Percentiles rank a stretch among this genome's conserved stretches.
Conservation (phyloP, 2,113 vertebrate species). For the Empidonax alnorum region DNA sequence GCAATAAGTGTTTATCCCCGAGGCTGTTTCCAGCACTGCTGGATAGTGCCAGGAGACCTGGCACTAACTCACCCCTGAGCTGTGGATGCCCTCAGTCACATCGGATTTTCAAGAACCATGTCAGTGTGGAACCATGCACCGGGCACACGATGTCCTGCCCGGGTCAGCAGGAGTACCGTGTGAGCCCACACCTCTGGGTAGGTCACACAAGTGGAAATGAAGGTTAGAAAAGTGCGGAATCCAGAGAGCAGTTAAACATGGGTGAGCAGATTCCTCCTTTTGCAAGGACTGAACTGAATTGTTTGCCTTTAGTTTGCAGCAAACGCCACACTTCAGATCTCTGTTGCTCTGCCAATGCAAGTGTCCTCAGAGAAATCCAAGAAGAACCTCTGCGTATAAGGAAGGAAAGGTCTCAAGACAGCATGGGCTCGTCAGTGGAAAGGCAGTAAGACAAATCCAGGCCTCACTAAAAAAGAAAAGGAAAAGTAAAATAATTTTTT, state of each 20-base stretch:
- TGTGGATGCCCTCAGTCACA: background rate
- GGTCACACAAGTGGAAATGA: background rate
- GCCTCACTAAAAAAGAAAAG: background rate
- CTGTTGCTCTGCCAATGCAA: background rate
- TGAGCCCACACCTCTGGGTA: background rate
- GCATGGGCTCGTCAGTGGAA: background rate
- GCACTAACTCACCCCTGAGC: background rate
- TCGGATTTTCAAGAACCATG: background rate
- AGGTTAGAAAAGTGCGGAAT: background rate
- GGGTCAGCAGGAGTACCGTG: background rate
- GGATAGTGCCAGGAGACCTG: background rate
- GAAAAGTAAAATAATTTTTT: background rate
- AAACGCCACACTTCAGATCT: background rate
- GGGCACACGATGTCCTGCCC: fast-evolving
- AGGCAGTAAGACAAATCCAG: background rate
- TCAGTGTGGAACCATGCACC: fast-evolving
- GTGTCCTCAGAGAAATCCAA: background rate
- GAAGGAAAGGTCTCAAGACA: background rate
- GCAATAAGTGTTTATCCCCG: background rate
- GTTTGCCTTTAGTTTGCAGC: background rate
- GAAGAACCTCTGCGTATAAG: background rate
- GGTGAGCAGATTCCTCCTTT: background rate
- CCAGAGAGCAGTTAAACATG: background rate
- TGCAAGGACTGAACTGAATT: background rate
- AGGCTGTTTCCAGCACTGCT: background rate